Conservation (phyloP, 2,113 vertebrate species). For the Rattus norvegicus region GRCr8 NC_086020.1:249905501-249906000, state of each 20-base stretch:
- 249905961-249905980: not conserved
- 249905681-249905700: not conserved
- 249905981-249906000: slow-evolving; percentile 30
- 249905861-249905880: not conserved
- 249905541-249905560: not conserved
- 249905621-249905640: not conserved
- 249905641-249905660: not conserved
- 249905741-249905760: not conserved
- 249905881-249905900: slow-evolving; percentile 12
- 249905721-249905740: not conserved
- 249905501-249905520: not conserved
- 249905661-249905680: not conserved
- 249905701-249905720: not conserved
- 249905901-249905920: not conserved
- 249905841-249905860: slow-evolving; percentile 13
- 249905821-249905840: not conserved
- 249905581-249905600: not conserved
- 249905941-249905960: not conserved
- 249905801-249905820: not conserved
- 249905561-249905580: not conserved
- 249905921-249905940: not conserved
- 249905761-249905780: not conserved
- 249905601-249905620: not conserved
- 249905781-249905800: slow-evolving; percentile 24
- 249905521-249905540: not conserved